These are phyloP conservation scores for Alloplasta piceator DNA, from an alignment of 2,888 invertebrate species.

Conservation along the genomic window DNA sequence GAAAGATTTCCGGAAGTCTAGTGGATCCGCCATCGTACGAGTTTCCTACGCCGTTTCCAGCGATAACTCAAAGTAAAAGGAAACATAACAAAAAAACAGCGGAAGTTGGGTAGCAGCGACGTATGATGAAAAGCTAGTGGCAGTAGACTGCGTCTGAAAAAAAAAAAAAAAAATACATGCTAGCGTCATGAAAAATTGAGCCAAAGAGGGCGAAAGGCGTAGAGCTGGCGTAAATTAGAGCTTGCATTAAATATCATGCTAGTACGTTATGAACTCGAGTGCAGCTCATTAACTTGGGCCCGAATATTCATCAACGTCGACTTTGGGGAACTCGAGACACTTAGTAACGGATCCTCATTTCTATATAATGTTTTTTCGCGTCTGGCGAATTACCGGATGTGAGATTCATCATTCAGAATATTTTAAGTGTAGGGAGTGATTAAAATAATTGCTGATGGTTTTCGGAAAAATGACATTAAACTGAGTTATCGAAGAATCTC, in stretches of 20 bases:
- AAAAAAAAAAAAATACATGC: neutral
- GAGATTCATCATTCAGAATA: no score
- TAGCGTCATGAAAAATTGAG: neutral
- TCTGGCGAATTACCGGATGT: neutral
- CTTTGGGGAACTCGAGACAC: slow-evolving; percentile 10
- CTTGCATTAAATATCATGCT: slow-evolving; percentile 30
- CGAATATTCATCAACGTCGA: slow-evolving; percentile 48
- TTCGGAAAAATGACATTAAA: no score
- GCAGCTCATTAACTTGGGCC: slow-evolving; percentile 39
- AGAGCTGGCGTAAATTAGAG: slow-evolving; percentile 14
- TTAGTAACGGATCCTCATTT: neutral
- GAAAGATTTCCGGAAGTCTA: neutral
- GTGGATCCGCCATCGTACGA: neutral
- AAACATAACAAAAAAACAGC: neutral
- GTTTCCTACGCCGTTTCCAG: neutral
- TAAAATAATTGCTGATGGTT: no score
- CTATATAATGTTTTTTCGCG: neutral
- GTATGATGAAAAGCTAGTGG: neutral
- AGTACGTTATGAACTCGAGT: neutral
- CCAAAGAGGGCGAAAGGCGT: neutral
- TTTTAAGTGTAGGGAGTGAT: no score
- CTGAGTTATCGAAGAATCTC: no score
- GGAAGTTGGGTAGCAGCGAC: neutral
- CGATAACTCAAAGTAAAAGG: neutral
- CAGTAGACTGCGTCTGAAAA: neutral